These are phyloP conservation scores for Drosophila quinaria DNA, from an alignment of 2,888 invertebrate species.

Conservation along the genomic window DNA sequence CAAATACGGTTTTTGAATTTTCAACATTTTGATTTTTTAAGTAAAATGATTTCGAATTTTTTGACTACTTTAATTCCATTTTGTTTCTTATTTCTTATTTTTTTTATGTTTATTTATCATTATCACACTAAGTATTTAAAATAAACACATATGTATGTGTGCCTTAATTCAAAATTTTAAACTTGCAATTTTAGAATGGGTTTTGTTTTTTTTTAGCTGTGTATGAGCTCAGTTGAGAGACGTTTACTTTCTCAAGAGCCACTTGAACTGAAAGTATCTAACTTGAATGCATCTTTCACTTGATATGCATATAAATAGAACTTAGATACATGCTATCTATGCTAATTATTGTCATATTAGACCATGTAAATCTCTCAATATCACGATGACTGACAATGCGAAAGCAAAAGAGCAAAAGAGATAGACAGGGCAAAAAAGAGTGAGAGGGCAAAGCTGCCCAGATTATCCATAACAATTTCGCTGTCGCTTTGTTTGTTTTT, in stretches of 20 bases:
- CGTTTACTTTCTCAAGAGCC: slow-evolving; percentile 27
- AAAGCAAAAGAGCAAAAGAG: slow-evolving; percentile 15
- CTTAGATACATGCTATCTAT: slow-evolving; percentile 9
- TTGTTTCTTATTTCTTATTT: too few species aligned
- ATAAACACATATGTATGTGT: too few species aligned
- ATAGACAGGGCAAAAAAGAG: not conserved
- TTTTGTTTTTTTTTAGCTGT: not conserved
- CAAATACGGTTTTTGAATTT: too few species aligned
- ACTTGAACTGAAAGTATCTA: slow-evolving; percentile 20
- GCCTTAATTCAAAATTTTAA: too few species aligned
- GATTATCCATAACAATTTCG: slow-evolving; percentile 27
- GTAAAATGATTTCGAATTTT: too few species aligned
- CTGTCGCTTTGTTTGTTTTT: slow-evolving; percentile 69
- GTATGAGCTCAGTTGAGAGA: slow-evolving; percentile 16
- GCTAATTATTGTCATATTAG: slow-evolving; percentile 37
- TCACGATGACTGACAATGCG: slow-evolving; percentile 9
- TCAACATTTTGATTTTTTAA: too few species aligned
- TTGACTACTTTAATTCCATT: too few species aligned
- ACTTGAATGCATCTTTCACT: slow-evolving; percentile 34
- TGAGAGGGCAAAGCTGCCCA: not conserved
- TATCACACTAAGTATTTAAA: too few species aligned
- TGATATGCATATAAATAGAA: slow-evolving; percentile 39
- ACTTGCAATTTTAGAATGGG: too few species aligned
- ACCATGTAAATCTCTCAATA: slow-evolving; percentile 30
- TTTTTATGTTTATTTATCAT: too few species aligned